Conservation (phyloP, 2,888 invertebrate species). For the Sminthurides aquaticus region DNA sequence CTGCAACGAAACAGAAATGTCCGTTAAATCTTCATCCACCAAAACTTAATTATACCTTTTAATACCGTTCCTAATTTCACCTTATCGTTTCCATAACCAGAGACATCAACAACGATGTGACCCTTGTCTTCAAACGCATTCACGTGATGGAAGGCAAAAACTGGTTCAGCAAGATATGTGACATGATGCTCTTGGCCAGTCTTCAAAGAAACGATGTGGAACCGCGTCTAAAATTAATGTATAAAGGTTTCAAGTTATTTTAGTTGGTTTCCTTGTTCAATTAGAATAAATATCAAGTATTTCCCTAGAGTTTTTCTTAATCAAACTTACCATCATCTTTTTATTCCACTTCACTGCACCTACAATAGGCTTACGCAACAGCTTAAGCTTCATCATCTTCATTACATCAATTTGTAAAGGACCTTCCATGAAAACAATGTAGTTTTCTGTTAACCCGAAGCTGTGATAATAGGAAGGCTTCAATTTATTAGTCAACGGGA, state of each 20-base stretch:
- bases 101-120: constrained; percentile 46
- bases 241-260: no score
- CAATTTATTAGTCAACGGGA: constrained; percentile 46
- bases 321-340: constrained; percentile 46
- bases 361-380: constrained; percentile 46
- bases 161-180: constrained; percentile 47
- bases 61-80: constrained; percentile 4
- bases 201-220: constrained; percentile 47
- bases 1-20: no score
- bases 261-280: no score
- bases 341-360: constrained; percentile 49
- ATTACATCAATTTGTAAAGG: constrained; percentile 48
- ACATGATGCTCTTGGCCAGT: constrained; percentile 46
- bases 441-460: constrained; percentile 53
- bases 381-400: constrained; percentile 43
- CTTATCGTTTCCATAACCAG: constrained; percentile 45
- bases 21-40: no score
- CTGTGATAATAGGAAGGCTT: constrained; percentile 51
- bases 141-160: constrained; percentile 53
- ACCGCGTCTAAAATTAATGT: constrained; percentile 45
- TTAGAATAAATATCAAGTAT: not conserved
- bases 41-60: no score
- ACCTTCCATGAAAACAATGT: constrained; percentile 52
- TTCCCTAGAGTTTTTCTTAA: not conserved
- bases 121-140: constrained; percentile 52